A percentile compares a stretch with the other conserved stretches of the same genome.
phyloP scores from a whole-genome alignment of 92 coral and sea anemone species.

The Virgularia gustaviana region DNA sequence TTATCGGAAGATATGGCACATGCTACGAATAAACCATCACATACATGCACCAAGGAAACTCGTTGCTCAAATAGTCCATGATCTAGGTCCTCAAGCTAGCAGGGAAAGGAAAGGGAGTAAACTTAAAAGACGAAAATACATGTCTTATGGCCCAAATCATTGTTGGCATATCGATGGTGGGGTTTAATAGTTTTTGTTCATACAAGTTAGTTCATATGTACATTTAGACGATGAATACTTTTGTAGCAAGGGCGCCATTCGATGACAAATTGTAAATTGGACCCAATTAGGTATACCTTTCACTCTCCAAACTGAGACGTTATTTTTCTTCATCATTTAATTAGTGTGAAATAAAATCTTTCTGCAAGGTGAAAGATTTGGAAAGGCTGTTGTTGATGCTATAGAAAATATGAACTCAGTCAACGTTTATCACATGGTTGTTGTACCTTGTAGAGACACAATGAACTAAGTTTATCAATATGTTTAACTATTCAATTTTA shows the following conservation, averaged over 20 bases:
- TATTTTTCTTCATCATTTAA: background rate
- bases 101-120: conserved; percentile 35
- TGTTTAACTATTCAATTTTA: background rate
- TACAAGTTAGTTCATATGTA: background rate
- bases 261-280: background rate
- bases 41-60: conserved; percentile 46
- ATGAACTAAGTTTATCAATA: background rate
- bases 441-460: background rate
- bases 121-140: conserved; percentile 32
- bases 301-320: too few relatives aligned
- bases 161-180: conserved; percentile 1
- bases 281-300: too few relatives aligned
- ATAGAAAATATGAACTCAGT: conserved; percentile 1
- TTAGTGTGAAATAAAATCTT: background rate
- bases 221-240: background rate
- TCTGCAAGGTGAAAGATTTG: conserved; percentile 3
- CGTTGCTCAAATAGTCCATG: conserved; percentile 51
- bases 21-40: conserved; percentile 44
- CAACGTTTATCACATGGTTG: background rate
- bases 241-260: conserved; percentile 1
- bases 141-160: conserved; percentile 27
- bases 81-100: conserved; percentile 57
- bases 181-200: background rate
- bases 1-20: conserved; percentile 59
- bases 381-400: conserved; percentile 5